Evolutionary conservation across 2,797 vertebrate species (phyloP), one percentile per base, ranked within the genome.

Genomic region (Danio tinwini): DNA sequence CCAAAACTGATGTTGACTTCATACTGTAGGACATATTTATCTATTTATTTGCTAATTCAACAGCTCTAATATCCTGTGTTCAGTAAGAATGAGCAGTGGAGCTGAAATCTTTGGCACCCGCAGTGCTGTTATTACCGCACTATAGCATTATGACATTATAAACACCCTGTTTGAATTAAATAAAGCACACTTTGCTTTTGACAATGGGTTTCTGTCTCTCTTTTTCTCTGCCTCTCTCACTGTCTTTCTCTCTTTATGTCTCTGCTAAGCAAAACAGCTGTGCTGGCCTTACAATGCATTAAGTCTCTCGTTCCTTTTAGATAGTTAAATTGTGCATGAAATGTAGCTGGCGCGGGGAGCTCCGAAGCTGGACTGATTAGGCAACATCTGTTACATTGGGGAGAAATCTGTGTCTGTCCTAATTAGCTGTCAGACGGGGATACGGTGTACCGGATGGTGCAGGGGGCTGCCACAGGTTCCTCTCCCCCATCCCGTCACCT

Each of bases 251-350:
- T 81, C 63, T 84, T 7, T 58, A 2, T 47, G 47, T 96, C 96
- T 96, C 95, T 95, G 95, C 96, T 92, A 94, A 91, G 96, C 95
- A 95, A 99, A 98, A 98, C 97, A 99, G 97, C 97, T 99, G 98
- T 97, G 96, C 95, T 95, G 96, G 95, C 96, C 96, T 96, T 97
- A 97, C 96, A 98, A 98, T 97, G 97, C 97, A 98, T 99, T 98
- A 99, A 99, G 97, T 98, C 97, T 97, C 96, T 97, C 95, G 95
- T 97, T 97, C 97, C 97, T 98, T 98, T 98, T 98, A 98, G 97
- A 98, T 97, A 96, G 98, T 99, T 98, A 98, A 99, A 99, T 99
- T 98, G 98, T 97, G 97, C 97, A 98, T 99, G 98, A 99, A 99
- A 99, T 98, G 97, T 97, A 96, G 96, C 97, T 98, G 98, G 97